Evolutionary conservation across 2,797 vertebrate genomes (phyloP).

Genomic region (Karalla daura): DNA sequence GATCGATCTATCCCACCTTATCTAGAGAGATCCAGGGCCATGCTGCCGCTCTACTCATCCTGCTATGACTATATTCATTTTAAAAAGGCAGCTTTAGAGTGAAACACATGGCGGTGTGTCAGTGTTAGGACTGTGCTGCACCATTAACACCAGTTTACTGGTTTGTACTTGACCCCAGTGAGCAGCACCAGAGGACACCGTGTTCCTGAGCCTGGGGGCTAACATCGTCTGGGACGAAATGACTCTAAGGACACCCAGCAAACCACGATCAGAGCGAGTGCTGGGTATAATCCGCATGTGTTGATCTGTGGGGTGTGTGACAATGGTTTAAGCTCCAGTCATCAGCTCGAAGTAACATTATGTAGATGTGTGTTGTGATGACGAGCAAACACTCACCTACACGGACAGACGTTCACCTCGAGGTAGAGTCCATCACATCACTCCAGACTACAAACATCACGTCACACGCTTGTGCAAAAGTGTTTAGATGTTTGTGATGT

Average conservation of each 20-base stretch:
- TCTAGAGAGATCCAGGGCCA: slow-evolving; percentile 49
- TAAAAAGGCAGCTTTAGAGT: background rate
- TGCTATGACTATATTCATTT: background rate
- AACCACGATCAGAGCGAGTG: background rate
- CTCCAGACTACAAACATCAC: background rate
- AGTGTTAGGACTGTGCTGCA: background rate
- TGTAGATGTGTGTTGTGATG: slow-evolving; percentile 12
- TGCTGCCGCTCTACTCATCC: background rate
- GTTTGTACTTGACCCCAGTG: slow-evolving; percentile 22
- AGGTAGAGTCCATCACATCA: background rate
- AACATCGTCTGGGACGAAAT: background rate
- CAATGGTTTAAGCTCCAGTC: background rate
- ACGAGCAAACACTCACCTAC: slow-evolving; percentile 43
- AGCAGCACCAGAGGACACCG: slow-evolving; percentile 56
- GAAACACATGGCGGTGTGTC: background rate
- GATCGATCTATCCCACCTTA: no score
- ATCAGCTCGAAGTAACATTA: background rate
- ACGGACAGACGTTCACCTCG: slow-evolving; percentile 31
- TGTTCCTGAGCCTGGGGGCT: slow-evolving; percentile 29
- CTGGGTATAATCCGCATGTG: background rate
- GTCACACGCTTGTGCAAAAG: background rate
- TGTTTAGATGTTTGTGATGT: background rate
- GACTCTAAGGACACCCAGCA: fast-evolving
- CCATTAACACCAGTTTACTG: background rate
- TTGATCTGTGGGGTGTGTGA: background rate